These are phyloP conservation scores for Crocodylus rhombifer DNA, from an alignment of 2,797 vertebrate species.

Conservation along the genomic window DNA sequence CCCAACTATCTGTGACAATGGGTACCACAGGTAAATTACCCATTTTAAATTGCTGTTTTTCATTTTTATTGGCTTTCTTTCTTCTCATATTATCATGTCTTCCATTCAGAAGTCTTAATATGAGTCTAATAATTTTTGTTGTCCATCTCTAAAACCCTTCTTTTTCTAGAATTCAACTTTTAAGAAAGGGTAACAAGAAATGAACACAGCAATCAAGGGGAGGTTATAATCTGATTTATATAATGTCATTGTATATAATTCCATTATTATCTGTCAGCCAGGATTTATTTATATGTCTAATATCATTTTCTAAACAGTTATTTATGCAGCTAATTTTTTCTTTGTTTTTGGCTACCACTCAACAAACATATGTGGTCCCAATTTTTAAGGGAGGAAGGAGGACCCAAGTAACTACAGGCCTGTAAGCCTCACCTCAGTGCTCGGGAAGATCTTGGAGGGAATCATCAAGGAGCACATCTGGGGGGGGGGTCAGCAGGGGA, in stretches of 20 bases:
- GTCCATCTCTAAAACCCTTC: background rate
- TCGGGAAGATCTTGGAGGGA: no score
- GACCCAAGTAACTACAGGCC: no score
- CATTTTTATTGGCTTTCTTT: background rate
- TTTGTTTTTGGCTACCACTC: accelerated
- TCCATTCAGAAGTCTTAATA: background rate
- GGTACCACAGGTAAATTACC: background rate
- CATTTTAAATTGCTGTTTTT: background rate
- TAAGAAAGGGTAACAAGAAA: background rate
- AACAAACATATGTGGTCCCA: no score
- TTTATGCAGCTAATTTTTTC: background rate
- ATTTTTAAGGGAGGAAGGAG: no score
- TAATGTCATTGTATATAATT: background rate
- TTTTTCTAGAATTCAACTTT: background rate
- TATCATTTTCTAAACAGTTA: background rate
- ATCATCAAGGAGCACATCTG: no score
- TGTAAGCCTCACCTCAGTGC: no score
- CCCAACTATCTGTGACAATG: background rate
- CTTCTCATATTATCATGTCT: background rate
- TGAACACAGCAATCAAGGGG: background rate
- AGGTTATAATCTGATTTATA: background rate
- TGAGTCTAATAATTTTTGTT: background rate
- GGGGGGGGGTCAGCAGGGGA: no score
- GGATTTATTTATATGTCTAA: background rate
- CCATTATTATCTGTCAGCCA: no score